Evolutionary conservation across 2,888 invertebrate genomes (phyloP).

Genomic region (Chalcosyrphus nemorum): DNA sequence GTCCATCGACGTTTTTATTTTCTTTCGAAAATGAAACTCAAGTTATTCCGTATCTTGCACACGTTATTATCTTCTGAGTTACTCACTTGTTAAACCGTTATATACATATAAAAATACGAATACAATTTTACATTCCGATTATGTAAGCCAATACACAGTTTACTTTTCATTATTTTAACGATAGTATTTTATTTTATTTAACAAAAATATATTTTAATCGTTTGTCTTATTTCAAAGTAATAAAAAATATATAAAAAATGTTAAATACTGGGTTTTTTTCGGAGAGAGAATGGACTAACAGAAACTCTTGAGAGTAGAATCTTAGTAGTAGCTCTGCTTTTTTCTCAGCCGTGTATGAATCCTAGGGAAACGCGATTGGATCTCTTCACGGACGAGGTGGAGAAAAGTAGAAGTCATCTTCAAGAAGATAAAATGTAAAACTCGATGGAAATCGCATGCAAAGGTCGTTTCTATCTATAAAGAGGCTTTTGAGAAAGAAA

Average conservation of each 20-base stretch:
- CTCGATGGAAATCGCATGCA: too few species aligned
- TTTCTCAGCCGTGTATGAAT: too few species aligned
- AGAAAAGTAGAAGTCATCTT: too few species aligned
- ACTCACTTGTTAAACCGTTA: constrained; percentile 17
- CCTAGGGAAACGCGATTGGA: too few species aligned
- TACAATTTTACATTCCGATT: constrained; percentile 42
- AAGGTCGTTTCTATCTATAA: too few species aligned
- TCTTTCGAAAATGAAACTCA: not conserved
- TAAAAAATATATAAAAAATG: constrained; percentile 22
- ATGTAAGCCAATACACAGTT: not conserved
- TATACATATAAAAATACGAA: not conserved
- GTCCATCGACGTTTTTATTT: constrained; percentile 16
- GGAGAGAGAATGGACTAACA: too few species aligned
- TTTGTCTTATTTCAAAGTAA: constrained; percentile 17
- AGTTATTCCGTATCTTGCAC: not conserved
- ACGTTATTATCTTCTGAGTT: constrained; percentile 8
- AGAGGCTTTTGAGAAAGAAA: too few species aligned
- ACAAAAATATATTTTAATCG: constrained; percentile 44
- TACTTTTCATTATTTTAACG: constrained; percentile 18
- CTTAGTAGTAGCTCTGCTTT: too few species aligned
- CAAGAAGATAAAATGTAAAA: too few species aligned
- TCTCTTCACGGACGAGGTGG: too few species aligned
- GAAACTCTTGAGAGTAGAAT: too few species aligned
- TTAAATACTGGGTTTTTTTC: too few species aligned
- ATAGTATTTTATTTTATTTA: constrained; percentile 54